These are phyloP conservation scores for Phymanthus crucifer DNA, from an alignment of 92 coral and sea anemone genomes.

Conservation along the genomic window DNA sequence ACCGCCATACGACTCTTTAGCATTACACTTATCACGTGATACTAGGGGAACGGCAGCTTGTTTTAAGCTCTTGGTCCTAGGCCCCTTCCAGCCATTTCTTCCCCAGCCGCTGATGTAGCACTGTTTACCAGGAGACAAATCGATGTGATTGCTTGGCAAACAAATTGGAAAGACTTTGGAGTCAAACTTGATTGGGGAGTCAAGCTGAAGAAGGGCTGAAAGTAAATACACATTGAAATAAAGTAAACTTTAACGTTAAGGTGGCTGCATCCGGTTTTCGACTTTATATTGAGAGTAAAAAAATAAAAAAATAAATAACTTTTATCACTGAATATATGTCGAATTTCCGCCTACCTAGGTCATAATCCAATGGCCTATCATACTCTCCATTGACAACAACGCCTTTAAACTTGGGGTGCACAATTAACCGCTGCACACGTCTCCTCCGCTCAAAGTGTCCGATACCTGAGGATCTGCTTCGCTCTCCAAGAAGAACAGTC, in stretches of 20 bases:
- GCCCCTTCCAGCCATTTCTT: conserved; percentile 53
- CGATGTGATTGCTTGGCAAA: conserved; percentile 25
- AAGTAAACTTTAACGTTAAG: too few species aligned
- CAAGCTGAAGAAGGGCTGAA: conserved; percentile 54
- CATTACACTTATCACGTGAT: conserved; percentile 53
- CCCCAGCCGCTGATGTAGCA: conserved; percentile 76
- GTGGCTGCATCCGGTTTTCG: too few species aligned
- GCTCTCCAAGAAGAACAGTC: conserved; percentile 55
- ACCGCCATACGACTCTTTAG: conserved; percentile 52
- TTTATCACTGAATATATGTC: too few species aligned
- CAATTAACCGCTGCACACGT: conserved; percentile 29
- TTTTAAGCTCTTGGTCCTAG: conserved; percentile 32
- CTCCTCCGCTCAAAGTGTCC: conserved; percentile 37
- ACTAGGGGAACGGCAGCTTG: conserved; percentile 52
- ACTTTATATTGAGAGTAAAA: too few species aligned
- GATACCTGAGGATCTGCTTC: not conserved
- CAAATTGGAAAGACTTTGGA: conserved; percentile 56
- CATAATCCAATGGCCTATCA: conserved; percentile 57
- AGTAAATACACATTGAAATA: too few species aligned
- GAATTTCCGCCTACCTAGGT: too few species aligned
- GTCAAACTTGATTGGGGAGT: conserved; percentile 42
- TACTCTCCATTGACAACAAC: conserved; percentile 53
- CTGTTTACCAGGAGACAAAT: conserved; percentile 38
- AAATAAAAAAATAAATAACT: not conserved
- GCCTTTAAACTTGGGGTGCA: conserved; percentile 57